Evolutionary conservation across 2,888 invertebrate species (phyloP), one percentile per base, ranked within the genome.

Genomic region (Philaethria dido): DNA sequence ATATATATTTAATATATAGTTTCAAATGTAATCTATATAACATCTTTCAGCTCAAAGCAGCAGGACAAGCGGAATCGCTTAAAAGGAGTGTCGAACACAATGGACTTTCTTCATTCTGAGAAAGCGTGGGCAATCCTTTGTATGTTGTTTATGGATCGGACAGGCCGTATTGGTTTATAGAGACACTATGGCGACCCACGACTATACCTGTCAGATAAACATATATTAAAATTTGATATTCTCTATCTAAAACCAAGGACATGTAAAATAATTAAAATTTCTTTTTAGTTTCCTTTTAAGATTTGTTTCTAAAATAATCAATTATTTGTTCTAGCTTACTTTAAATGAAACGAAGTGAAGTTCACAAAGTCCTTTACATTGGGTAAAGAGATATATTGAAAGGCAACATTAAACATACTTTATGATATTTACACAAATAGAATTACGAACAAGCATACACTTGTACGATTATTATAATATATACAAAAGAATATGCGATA

Each of bases 51-150:
- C 29, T 63, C 22, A 55, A 64, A 64, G 52, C 61, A 36, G 20
- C 39, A 54, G 60, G 64, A 68, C 54, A 68, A 68, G 54, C 64
- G 55, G 52, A 36, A 64, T 54, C 45, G 72, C 72, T 85, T 82
- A 84, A 85, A 86, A 83, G 84, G 80, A 82, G 79, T 80, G 79
- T 76, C 80, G 79, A 80, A 84, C 84, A 85, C 82, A 82, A 74
- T 77, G 71, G 81, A 79, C 78, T 81, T 79, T 77, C 84, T 77
- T 74, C 78, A 77, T 79, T 77, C 76, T 75, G 74, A 80, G 82
- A 80, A 83, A 81, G 78, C 80, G 70, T 72, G 79, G 80, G 78
- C 82, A 79, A 83, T 82, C 80, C 81, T 87, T 87, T 87, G 85
- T 85, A 80, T 79, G 79, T 80, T 80, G 80, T 83, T 80, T 78